Conservation (phyloP, 2,113 vertebrate genomes). For the Caranx melampygus region DNA sequence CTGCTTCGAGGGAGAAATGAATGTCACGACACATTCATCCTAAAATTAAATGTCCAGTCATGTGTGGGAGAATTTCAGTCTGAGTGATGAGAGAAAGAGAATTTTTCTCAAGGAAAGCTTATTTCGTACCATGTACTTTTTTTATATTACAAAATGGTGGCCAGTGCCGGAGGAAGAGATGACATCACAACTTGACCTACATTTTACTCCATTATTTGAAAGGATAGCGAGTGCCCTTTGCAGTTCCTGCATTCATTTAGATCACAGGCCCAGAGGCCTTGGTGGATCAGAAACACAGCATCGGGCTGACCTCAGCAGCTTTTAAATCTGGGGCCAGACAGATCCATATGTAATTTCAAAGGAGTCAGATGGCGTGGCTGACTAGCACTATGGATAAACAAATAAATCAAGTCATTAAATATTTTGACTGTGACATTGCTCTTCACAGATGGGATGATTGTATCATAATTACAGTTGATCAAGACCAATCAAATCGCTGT, state of each 20-base stretch:
- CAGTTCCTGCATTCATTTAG: slow-evolving; percentile 45
- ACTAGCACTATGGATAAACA: slow-evolving; percentile 41
- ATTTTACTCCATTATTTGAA: slow-evolving; percentile 63
- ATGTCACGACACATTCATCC: slow-evolving; percentile 40
- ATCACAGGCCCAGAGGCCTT: slow-evolving; percentile 31
- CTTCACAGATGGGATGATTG: slow-evolving; percentile 16
- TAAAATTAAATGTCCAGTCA: slow-evolving; percentile 29
- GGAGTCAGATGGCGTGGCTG: slow-evolving; percentile 34
- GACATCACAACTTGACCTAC: slow-evolving; percentile 74
- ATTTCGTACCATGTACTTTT: background rate
- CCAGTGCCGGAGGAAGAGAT: slow-evolving; percentile 52
- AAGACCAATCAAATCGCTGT: background rate
- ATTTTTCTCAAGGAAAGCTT: slow-evolving; percentile 11
- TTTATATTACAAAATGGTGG: slow-evolving; percentile 62
- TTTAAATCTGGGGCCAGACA: slow-evolving; percentile 48
- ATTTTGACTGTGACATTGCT: slow-evolving; percentile 22
- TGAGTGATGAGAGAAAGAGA: background rate
- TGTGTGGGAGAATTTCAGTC: slow-evolving; percentile 4
- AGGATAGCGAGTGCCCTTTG: slow-evolving; percentile 49
- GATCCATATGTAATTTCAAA: slow-evolving; percentile 45
- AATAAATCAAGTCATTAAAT: slow-evolving; percentile 36
- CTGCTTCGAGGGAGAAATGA: slow-evolving; percentile 38
- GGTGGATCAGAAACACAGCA: slow-evolving; percentile 54
- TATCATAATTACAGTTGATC: slow-evolving; percentile 25
- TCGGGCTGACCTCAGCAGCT: slow-evolving; percentile 52